These are phyloP conservation scores for Strigamia maritima DNA, from an alignment of 2,888 invertebrate species.

Conservation along the genomic window DNA sequence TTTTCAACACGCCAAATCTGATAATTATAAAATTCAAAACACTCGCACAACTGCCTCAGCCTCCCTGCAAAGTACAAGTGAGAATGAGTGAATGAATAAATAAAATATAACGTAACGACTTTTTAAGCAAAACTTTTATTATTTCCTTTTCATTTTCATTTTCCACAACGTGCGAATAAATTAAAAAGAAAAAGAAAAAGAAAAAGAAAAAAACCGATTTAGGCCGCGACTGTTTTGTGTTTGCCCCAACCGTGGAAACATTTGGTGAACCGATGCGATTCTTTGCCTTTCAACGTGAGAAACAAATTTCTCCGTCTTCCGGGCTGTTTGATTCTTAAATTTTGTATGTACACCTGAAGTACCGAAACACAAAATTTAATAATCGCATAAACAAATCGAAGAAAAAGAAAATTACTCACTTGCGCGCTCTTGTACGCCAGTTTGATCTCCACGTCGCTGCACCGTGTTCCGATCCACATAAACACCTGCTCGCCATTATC, in stretches of 20 bases:
- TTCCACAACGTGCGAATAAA: not conserved
- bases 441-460: constrained; percentile 98
- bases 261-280: constrained; percentile 89
- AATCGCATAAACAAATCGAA: not conserved
- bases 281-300: constrained; percentile 92
- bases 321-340: constrained; percentile 91
- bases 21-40: constrained; percentile 28
- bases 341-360: constrained; percentile 90
- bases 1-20: constrained; percentile 31
- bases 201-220: constrained; percentile 47
- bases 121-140: no score
- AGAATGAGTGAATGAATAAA: not conserved
- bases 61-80: not conserved
- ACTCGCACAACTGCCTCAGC: not conserved
- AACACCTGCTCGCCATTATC: constrained; percentile 98
- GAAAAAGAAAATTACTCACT: constrained; percentile 57
- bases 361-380: constrained; percentile 1
- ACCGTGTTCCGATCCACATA: constrained; percentile 93
- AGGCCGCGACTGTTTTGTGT: constrained; percentile 77
- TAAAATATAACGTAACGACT: no score
- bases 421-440: constrained; percentile 97
- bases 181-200: not conserved
- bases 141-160: no score
- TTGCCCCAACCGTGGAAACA: constrained; percentile 99
- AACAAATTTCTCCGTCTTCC: constrained; percentile 85